Base-by-base conservation (phyloP, 2,113 vertebrate species). In the Dicrurus megarhynchus region DNA sequence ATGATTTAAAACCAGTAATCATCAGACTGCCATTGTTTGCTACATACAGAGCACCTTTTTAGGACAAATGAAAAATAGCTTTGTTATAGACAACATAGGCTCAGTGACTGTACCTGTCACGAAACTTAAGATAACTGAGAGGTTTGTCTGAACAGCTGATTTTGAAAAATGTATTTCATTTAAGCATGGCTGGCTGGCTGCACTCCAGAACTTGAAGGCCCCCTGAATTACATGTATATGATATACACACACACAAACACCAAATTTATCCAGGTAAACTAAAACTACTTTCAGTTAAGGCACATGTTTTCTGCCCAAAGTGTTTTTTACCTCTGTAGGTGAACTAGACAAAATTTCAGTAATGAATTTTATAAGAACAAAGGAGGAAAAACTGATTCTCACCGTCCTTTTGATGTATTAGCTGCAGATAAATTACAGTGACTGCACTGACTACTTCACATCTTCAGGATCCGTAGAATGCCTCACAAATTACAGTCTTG, bases 401-500 rank as follows among this genome's bases (percentile, higher is more conserved):
- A 69, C 70, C 65, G 9, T 69, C 42, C 70, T 89, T 92, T 71
- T 75, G 49, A 89, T 4, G 1, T 19, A 42, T 80, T 85, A 89
- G 79, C 78, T 94, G 87, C 78, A 93, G 77, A 80, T 74, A 82
- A 73, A 67, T 87, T 76, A 89, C 67, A 82, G 33, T 82, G 82
- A 95, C 70, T 95, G 73, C 50, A 77, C 35, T 42, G 33, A 84
- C 60, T 94, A 79, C 82, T 89, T 92, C 75, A 52, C 60, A 95
- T 77, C 64, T 93, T 90, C 79, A 88, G 60, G 39, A 95, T 73
- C 85, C 0, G 18, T 71, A 88, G 73, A 88, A 87, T 84, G 88
- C 57, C 80, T 86, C 56, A 59, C 68, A 94, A 92, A 94, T 94
- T 86, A 84, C 47, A 91, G 83, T 67, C 69, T 94, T 93, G 76